Base-by-base conservation (phyloP, 2,113 vertebrate species). In the Callocephalon fimbriatum region DNA sequence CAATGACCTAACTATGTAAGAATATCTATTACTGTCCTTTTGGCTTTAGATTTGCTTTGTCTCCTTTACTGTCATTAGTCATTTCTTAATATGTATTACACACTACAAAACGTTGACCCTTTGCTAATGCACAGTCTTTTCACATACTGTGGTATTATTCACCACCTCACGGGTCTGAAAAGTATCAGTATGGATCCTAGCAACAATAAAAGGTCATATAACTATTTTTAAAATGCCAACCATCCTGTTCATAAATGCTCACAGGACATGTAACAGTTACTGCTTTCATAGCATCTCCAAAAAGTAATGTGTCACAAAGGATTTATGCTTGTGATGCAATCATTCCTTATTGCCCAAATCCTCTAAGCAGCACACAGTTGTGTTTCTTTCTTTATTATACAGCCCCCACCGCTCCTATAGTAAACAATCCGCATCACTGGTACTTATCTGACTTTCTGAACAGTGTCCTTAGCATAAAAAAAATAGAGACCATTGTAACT, bases 191-290 rank as follows among this genome's bases (percentile, higher is more conserved):
- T 40, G 35, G 84, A 94, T 93, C 67, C 50, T 62, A 86, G 83
- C 75, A 97, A 90, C 76, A 82, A 93, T 53, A 96, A 96, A 97
- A 97, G 90, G 92, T 97, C 96, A 96, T 45, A 91, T 12, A 94
- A 95, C 71, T 89, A 65, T 95, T 95, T 95, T 82, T 93, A 84
- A 97, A 96, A 95, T 85, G 75, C 31, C 88, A 97, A 71, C 56
- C 67, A 88, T 94, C 67, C 56, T 91, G 71, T 75, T 91, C 58
- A 65, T 80, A 94, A 92, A 93, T 88, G 93, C 62, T 94, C 59
- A 80, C 70, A 96, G 71, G 54, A 83, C 74, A 93, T 92, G 81
- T 84, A 95, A 96, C 76, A 92, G 84, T 82, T 80, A 61, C 93
- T 88, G 76, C 56, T 88, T 84, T 78, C 83, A 93, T 2, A 91